Conservation (phyloP, 2,888 invertebrate genomes). For the Neocrepidodera transversa region DNA sequence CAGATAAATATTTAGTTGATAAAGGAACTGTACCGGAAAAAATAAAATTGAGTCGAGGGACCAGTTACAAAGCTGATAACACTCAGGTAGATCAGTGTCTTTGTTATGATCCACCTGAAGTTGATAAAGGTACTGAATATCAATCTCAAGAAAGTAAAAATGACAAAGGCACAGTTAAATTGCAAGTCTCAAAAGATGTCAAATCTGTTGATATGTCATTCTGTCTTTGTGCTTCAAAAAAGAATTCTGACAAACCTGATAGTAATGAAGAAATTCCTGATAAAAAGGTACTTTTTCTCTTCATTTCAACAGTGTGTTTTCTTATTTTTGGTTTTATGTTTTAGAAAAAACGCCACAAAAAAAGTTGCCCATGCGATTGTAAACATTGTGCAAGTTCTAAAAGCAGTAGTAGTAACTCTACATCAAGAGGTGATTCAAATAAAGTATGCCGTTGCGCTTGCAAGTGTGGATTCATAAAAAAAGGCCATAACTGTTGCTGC, state of each 20-base stretch:
- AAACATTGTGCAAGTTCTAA: neutral
- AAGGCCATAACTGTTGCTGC: neutral
- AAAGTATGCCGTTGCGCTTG: neutral
- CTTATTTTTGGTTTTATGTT: conserved; percentile 9
- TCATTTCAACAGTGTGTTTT: too few relatives aligned
- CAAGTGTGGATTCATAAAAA: neutral
- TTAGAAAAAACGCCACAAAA: neutral
- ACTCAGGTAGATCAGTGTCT: neutral
- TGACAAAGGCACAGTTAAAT: neutral
- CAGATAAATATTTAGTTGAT: neutral
- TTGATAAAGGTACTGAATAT: neutral
- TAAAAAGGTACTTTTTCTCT: neutral
- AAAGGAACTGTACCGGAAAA: neutral
- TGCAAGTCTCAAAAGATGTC: neutral
- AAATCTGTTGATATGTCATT: conserved; percentile 8
- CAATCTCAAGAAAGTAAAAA: neutral
- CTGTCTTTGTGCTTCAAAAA: neutral
- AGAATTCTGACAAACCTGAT: neutral
- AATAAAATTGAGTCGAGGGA: neutral
- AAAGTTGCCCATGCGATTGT: neutral
- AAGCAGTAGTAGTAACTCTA: conserved; percentile 2
- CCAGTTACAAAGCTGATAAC: neutral
- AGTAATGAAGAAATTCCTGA: neutral
- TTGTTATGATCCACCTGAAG: conserved; percentile 1
- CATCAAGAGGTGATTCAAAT: neutral